These are phyloP conservation scores for Beroe ovata DNA, from an alignment of 37 sponge, comb jelly and placozoan genomes.

Conservation along the genomic window DNA sequence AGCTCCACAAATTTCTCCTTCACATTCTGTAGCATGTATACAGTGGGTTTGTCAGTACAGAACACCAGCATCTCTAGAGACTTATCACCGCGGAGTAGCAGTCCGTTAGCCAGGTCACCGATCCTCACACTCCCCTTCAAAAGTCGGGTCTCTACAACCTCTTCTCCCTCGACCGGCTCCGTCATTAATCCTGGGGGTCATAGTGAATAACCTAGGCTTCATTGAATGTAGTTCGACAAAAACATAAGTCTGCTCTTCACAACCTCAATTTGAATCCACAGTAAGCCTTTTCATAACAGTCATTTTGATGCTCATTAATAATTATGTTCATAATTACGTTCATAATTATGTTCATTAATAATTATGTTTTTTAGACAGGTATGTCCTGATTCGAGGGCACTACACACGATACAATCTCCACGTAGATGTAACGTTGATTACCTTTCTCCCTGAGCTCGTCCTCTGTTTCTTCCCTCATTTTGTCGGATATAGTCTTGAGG, in stretches of 20 bases:
- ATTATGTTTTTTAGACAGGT: no score
- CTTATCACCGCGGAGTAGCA: constrained; percentile 32
- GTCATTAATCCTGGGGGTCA: background rate
- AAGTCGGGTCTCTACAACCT: constrained; percentile 12
- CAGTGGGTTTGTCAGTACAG: constrained; percentile 64
- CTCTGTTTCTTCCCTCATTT: constrained; percentile 57
- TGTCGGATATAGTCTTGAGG: constrained; percentile 51
- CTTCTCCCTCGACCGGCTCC: constrained; percentile 25
- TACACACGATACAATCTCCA: no score
- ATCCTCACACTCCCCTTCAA: constrained; percentile 50
- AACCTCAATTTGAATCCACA: no score
- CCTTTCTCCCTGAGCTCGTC: constrained; percentile 56
- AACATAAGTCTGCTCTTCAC: background rate
- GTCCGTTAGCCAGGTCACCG: constrained; percentile 59
- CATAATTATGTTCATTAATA: no score
- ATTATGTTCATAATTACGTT: no score
- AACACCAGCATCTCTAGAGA: constrained; percentile 51
- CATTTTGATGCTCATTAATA: no score
- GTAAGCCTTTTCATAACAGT: no score
- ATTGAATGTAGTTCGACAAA: constrained; percentile 1
- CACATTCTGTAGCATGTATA: constrained; percentile 50
- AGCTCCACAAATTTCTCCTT: constrained; percentile 48
- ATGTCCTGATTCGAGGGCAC: no score
- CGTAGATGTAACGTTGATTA: no score
- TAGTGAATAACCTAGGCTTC: background rate